Evolutionary conservation across 2,113 vertebrate genomes (phyloP).

Genomic region (Morone chrysops): DNA sequence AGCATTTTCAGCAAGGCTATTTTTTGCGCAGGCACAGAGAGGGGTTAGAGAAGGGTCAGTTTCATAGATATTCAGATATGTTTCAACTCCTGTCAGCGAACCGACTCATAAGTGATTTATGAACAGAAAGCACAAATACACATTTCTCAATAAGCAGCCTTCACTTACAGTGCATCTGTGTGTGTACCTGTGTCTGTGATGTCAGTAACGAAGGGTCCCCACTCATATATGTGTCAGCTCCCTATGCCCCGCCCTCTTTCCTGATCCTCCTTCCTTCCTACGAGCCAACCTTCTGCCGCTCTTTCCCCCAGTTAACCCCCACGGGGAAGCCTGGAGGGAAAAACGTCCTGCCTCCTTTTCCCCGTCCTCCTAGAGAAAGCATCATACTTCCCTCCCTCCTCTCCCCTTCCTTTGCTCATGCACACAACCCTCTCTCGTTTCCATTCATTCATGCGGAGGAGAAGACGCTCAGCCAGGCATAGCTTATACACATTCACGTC

Average conservation of each 20-base stretch:
- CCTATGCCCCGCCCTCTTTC: neutral
- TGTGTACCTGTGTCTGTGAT: constrained; percentile 3
- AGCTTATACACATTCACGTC: constrained; percentile 68
- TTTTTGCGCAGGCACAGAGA: constrained; percentile 29
- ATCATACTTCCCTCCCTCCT: constrained; percentile 50
- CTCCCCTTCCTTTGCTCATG: constrained; percentile 28
- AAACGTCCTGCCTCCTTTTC: constrained; percentile 43
- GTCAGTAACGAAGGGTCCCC: constrained; percentile 3
- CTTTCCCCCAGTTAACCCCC: constrained; percentile 50
- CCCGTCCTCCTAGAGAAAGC: constrained; percentile 57
- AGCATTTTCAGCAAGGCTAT: constrained; percentile 37
- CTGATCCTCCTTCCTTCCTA: constrained; percentile 27
- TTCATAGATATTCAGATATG: constrained; percentile 7
- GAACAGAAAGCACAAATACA: constrained; percentile 3
- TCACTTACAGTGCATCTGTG: neutral
- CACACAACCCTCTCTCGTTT: constrained; percentile 57
- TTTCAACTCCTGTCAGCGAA: neutral
- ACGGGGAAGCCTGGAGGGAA: constrained; percentile 56
- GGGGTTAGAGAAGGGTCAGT: constrained; percentile 20
- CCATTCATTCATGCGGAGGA: constrained; percentile 76
- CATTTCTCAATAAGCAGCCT: neutral
- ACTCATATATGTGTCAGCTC: constrained; percentile 22
- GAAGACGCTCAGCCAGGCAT: constrained; percentile 61
- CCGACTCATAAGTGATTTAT: neutral
- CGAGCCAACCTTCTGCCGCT: constrained; percentile 48